Evolutionary conservation across 1,140 invertebrate species (phyloP).

Genomic region (Platorchestia sp.): DNA sequence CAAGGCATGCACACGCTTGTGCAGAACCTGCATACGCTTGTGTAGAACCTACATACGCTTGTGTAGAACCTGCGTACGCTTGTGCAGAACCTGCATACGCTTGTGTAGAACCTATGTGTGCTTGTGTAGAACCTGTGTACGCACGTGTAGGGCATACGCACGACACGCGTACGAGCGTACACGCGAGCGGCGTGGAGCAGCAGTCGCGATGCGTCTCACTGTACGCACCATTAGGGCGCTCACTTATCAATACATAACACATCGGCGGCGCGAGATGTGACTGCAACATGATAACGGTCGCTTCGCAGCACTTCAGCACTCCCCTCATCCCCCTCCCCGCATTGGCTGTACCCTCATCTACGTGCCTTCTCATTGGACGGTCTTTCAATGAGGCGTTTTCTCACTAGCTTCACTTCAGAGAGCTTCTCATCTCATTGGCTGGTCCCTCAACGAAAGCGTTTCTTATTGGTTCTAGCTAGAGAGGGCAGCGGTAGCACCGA

Average conservation of each 20-base stretch:
- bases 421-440: not conserved
- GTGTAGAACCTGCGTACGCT: too few relatives aligned
- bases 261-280: not conserved
- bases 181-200: not conserved
- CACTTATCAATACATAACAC: not conserved
- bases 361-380: not conserved
- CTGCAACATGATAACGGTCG: conserved; percentile 11
- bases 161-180: not conserved
- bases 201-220: not conserved
- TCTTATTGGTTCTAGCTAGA: not conserved
- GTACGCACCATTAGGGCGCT: not conserved
- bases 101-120: too few relatives aligned
- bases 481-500: not conserved
- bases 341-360: not conserved
- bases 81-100: too few relatives aligned
- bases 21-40: too few relatives aligned
- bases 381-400: not conserved
- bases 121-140: too few relatives aligned
- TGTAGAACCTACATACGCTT: too few relatives aligned
- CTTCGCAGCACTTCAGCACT: not conserved
- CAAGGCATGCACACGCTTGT: too few relatives aligned
- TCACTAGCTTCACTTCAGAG: not conserved
- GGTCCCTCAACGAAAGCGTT: not conserved
- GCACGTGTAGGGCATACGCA: too few relatives aligned
- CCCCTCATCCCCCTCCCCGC: conserved; percentile 10